Conservation (phyloP, 2,797 vertebrate species). For the Lepus townsendii region DNA sequence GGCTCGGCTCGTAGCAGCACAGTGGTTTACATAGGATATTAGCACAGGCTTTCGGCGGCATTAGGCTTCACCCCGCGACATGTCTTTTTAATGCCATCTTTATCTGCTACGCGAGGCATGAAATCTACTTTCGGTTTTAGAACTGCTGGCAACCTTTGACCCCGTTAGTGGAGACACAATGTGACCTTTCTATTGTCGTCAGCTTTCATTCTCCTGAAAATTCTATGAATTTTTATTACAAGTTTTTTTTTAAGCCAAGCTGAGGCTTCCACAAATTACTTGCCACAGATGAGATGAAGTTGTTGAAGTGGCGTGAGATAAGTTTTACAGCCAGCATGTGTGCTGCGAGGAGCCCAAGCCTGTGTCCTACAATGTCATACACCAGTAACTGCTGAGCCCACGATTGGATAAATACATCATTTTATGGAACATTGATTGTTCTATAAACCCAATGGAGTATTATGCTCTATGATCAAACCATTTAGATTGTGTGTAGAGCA, state of each 20-base stretch:
- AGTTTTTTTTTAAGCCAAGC: conserved; percentile 90
- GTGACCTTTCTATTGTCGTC: conserved; percentile 97
- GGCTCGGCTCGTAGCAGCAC: conserved; percentile 76
- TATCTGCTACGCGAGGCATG: conserved; percentile 99
- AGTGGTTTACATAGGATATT: conserved; percentile 83
- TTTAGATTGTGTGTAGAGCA: conserved; percentile 94
- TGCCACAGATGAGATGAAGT: conserved; percentile 95
- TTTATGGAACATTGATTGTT: conserved; percentile 96
- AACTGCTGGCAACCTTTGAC: conserved; percentile 94
- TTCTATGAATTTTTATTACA: conserved; percentile 99
- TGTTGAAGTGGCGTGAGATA: conserved; percentile 92
- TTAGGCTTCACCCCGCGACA: conserved; percentile 84
- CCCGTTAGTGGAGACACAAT: conserved; percentile 94
- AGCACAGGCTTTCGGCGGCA: conserved; percentile 80
- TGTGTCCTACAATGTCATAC: conserved; percentile 92
- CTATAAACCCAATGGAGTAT: conserved; percentile 94
- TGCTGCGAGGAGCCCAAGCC: conserved; percentile 88
- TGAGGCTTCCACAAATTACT: conserved; percentile 94
- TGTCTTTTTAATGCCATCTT: conserved; percentile 90
- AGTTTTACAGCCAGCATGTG: conserved; percentile 91
- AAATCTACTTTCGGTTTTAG: conserved; percentile 96
- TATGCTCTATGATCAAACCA: conserved; percentile 94
- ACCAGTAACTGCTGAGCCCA: conserved; percentile 92
- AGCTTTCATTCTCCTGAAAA: conserved; percentile 95
- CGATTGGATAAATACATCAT: conserved; percentile 95